phyloP scores from a whole-genome alignment of 2,888 invertebrate species.

The Caenorhabditis auriculariae region DNA sequence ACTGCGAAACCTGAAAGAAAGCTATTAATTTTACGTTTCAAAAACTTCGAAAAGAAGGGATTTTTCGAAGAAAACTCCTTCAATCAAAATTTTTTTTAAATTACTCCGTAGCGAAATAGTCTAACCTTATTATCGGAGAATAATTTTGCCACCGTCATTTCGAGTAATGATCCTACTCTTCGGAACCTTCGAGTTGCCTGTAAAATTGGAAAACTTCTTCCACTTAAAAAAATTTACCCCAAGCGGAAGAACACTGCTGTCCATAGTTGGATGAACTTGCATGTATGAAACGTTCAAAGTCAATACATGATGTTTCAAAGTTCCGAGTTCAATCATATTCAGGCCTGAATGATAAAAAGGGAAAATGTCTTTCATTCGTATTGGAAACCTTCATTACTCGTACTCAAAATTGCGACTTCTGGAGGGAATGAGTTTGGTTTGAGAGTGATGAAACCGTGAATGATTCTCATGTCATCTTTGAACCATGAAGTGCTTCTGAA shows the following conservation, averaged over 20 bases:
- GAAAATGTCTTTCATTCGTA: neutral
- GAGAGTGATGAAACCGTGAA: constrained; percentile 60
- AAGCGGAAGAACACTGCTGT: constrained; percentile 55
- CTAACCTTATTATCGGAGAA: constrained; percentile 49
- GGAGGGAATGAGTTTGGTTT: constrained; percentile 61
- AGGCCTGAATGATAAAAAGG: constrained; percentile 32
- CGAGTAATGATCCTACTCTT: constrained; percentile 55
- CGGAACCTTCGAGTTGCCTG: constrained; percentile 59
- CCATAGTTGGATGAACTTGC: constrained; percentile 63
- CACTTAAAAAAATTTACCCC: constrained; percentile 38
- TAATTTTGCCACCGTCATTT: constrained; percentile 63
- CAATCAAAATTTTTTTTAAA: neutral
- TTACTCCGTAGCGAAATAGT: neutral
- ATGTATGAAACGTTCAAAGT: constrained; percentile 62
- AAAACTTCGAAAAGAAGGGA: neutral
- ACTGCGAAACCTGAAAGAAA: constrained; percentile 51
- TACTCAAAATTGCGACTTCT: constrained; percentile 60
- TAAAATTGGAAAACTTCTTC: constrained; percentile 7
- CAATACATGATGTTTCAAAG: constrained; percentile 56
- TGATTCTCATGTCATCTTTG: constrained; percentile 53
- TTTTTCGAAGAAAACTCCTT: neutral
- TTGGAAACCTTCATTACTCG: constrained; percentile 56
- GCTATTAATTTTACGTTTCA: neutral
- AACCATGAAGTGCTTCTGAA: constrained; percentile 54
- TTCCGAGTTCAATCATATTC: constrained; percentile 62